These are phyloP conservation scores for Arremon aurantiirostris DNA, from an alignment of 2,797 vertebrate genomes.

Conservation along the genomic window DNA sequence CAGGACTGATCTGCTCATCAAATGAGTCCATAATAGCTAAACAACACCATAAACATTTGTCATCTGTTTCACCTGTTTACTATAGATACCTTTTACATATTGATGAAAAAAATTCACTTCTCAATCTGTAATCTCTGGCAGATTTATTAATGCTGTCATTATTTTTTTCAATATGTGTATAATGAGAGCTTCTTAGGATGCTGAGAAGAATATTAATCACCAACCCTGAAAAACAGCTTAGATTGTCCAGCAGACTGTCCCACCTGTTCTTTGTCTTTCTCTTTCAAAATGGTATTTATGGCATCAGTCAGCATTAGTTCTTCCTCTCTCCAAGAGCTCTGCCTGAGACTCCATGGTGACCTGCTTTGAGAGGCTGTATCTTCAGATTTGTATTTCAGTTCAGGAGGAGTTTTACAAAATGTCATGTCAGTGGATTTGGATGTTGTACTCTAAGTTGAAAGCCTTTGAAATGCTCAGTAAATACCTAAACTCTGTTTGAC, in stretches of 20 bases:
- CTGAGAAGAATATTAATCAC: neutral
- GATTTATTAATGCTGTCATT: neutral
- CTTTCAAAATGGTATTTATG: neutral
- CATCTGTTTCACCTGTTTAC: neutral
- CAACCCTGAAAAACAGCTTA: neutral
- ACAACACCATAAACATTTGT: neutral
- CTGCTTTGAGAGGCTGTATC: neutral
- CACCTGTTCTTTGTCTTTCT: neutral
- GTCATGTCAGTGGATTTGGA: neutral
- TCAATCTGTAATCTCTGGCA: neutral
- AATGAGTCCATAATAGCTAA: neutral
- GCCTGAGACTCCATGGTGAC: neutral
- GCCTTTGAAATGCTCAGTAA: neutral
- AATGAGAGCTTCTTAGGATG: neutral
- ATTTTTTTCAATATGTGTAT: neutral
- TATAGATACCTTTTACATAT: neutral
- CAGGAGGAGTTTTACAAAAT: neutral
- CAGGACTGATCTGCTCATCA: neutral
- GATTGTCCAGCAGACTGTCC: neutral
- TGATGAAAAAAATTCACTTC: neutral
- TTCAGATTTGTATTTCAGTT: neutral
- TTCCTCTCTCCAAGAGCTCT: accelerated
- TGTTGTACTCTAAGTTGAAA: neutral
- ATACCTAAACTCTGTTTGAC: neutral
- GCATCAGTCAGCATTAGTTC: neutral